Conservation (phyloP, 2,113 vertebrate genomes). For the Baryphthengus martii region DNA sequence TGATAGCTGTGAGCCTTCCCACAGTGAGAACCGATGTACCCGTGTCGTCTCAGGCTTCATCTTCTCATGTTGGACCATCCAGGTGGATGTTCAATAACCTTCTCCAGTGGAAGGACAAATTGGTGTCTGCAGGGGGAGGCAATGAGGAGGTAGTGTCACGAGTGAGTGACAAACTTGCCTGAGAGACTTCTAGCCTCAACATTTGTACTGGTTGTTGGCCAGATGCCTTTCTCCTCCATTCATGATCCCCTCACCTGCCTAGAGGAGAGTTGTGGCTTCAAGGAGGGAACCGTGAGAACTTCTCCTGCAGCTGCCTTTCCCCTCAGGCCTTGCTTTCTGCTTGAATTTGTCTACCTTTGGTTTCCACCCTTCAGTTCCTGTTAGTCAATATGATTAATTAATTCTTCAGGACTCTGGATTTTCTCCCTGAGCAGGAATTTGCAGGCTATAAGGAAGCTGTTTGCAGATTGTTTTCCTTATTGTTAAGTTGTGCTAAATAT, state of each 20-base stretch:
- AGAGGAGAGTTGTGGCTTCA: background rate
- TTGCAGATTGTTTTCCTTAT: slow-evolving; percentile 3
- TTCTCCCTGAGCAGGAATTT: background rate
- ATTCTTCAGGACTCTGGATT: background rate
- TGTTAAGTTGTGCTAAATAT: background rate
- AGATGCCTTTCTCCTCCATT: background rate
- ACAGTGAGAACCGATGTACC: fast-evolving
- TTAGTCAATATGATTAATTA: background rate
- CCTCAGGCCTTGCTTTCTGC: background rate
- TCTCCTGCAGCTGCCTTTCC: background rate
- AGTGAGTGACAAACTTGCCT: background rate
- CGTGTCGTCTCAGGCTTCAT: background rate
- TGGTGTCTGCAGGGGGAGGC: fast-evolving
- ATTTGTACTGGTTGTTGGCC: background rate
- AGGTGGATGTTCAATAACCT: background rate
- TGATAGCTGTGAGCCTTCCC: background rate
- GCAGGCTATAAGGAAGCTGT: background rate
- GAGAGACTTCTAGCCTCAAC: background rate
- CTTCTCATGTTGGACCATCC: background rate
- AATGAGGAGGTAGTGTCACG: background rate
- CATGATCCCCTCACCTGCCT: background rate
- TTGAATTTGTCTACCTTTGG: background rate
- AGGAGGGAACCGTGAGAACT: background rate
- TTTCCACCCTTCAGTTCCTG: background rate
- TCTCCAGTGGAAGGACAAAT: background rate